Conservation (phyloP, 2,113 vertebrate genomes). For the Paralichthys olivaceus region DNA sequence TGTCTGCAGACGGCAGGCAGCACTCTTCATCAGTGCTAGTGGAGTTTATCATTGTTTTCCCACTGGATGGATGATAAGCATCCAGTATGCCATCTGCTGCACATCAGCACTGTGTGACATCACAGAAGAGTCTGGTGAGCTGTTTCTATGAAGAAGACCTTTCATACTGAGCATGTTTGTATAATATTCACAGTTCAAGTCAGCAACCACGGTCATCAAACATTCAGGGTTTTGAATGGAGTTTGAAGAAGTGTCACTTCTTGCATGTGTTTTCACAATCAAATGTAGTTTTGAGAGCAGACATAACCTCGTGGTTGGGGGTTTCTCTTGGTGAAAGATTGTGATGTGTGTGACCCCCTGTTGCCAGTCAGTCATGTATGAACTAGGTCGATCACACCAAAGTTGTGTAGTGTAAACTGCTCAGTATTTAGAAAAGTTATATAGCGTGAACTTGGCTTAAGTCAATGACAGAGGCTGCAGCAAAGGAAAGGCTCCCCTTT, state of each 20-base stretch:
- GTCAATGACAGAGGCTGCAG: too few relatives aligned
- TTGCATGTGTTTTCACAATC: too few relatives aligned
- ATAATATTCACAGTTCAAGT: neutral
- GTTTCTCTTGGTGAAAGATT: too few relatives aligned
- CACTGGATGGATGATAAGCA: conserved; percentile 37
- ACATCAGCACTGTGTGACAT: conserved; percentile 15
- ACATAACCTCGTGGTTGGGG: too few relatives aligned
- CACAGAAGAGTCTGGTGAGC: conserved; percentile 23
- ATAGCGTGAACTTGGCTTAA: too few relatives aligned
- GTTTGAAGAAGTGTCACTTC: neutral
- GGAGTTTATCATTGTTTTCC: conserved; percentile 49
- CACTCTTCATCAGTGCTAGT: conserved; percentile 20
- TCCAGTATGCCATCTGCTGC: conserved; percentile 50
- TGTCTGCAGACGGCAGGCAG: conserved; percentile 31
- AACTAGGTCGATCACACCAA: too few relatives aligned
- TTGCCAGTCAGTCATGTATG: too few relatives aligned
- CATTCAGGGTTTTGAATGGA: conserved; percentile 11
- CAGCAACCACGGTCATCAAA: conserved; percentile 1
- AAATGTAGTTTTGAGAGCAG: too few relatives aligned
- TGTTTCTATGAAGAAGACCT: neutral
- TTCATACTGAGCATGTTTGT: conserved; percentile 1
- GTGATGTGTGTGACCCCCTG: too few relatives aligned
- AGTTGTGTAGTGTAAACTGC: too few relatives aligned
- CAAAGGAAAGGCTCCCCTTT: too few relatives aligned
- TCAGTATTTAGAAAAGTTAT: too few relatives aligned